Evolutionary conservation across 1,140 invertebrate species (phyloP).

Genomic region (Pseudoatta argentina): DNA sequence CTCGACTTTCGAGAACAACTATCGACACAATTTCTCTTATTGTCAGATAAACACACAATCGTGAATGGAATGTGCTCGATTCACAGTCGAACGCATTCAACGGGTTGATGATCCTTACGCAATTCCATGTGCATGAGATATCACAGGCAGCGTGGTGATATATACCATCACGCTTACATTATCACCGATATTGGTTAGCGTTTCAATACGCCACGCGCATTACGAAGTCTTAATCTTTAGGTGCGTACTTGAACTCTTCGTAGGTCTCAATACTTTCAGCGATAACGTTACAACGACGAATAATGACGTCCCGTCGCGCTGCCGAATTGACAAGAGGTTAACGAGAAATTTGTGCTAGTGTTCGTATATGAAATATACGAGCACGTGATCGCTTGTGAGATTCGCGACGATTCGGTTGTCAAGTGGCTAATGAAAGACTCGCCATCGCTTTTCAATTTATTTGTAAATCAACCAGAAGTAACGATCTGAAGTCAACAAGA

Average conservation of each 20-base stretch:
- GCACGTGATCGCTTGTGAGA: background rate
- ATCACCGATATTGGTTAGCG: slow-evolving; percentile 12
- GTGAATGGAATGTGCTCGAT: background rate
- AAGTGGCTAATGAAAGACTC: background rate
- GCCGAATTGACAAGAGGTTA: slow-evolving; percentile 11
- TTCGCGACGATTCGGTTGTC: background rate
- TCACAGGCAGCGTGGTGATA: background rate
- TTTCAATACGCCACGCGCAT: background rate
- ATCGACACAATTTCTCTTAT: background rate
- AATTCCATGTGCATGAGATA: slow-evolving; percentile 58
- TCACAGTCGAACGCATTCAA: background rate
- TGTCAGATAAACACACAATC: background rate
- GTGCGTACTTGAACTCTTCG: slow-evolving; percentile 18
- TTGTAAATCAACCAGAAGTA: background rate
- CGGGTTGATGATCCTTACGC: slow-evolving; percentile 35
- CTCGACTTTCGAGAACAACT: background rate
- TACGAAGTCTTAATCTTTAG: background rate
- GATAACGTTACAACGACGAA: slow-evolving; percentile 21
- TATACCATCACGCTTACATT: slow-evolving; percentile 28
- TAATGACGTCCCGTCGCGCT: background rate
- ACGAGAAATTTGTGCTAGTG: slow-evolving; percentile 19
- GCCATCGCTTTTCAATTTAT: background rate
- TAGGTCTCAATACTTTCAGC: background rate
- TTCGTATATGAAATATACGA: background rate
- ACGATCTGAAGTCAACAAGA: background rate